A percentile compares a stretch with the other conserved stretches of the same genome.
Conservation (phyloP, 2,888 invertebrate species). For the Omphaloscelis lunosa region DNA sequence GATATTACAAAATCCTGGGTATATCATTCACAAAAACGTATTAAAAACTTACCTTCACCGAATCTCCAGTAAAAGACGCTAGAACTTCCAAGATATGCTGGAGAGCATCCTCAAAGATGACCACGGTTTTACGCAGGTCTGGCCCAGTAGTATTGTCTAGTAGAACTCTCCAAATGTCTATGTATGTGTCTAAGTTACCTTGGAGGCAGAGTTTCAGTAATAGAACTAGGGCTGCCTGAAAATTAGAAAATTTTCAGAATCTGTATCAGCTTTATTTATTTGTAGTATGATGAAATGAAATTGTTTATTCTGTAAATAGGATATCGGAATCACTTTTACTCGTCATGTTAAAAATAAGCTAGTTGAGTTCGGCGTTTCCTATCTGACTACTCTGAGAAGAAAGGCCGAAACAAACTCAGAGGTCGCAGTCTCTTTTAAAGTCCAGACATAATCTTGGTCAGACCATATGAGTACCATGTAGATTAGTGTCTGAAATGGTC, state of each 20-base stretch:
- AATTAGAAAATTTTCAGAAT: not conserved
- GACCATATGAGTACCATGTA: no score
- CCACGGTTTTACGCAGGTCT: slow-evolving; percentile 53
- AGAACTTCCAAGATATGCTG: slow-evolving; percentile 41
- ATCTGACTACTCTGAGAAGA: no score
- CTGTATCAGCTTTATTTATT: not conserved
- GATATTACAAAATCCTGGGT: no score
- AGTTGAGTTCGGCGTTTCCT: no score
- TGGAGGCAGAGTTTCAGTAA: slow-evolving; percentile 69
- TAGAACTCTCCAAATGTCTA: slow-evolving; percentile 73
- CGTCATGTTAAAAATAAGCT: no score
- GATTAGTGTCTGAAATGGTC: no score
- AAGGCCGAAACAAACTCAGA: no score
- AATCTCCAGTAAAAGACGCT: slow-evolving; percentile 2
- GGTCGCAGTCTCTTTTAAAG: no score
- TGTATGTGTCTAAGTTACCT: slow-evolving; percentile 59
- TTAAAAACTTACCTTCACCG: slow-evolving; percentile 24
- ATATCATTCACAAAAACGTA: not conserved
- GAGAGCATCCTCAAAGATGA: slow-evolving; percentile 62
- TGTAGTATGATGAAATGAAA: no score
- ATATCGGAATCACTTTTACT: no score
- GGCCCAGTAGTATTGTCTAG: slow-evolving; percentile 62
- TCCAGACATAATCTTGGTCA: no score
- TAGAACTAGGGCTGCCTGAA: slow-evolving; percentile 70
- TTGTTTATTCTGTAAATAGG: no score